phyloP scores from a whole-genome alignment of 1,140 invertebrate species.

The Venturia canescens region DNA sequence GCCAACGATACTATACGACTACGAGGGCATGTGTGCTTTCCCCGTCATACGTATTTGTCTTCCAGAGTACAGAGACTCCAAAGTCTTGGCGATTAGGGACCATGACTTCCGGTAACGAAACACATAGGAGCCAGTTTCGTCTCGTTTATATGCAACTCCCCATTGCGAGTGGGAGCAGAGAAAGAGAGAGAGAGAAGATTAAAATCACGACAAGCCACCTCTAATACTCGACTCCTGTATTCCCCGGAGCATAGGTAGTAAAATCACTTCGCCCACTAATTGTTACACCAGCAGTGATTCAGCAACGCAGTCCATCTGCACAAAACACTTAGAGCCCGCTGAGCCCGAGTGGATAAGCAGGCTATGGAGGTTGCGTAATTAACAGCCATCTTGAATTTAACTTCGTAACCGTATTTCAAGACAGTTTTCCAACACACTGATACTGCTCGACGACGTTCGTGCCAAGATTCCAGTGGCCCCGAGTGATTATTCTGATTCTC shows the following conservation, averaged over 20 bases:
- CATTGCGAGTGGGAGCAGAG: background rate
- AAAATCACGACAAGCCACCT: background rate
- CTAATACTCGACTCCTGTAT: background rate
- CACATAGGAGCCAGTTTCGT: slow-evolving; percentile 11
- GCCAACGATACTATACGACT: slow-evolving; percentile 24
- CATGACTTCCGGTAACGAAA: slow-evolving; percentile 36
- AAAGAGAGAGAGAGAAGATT: background rate
- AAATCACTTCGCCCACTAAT: slow-evolving; percentile 29
- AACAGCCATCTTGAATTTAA: slow-evolving; percentile 11
- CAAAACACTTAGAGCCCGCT: background rate
- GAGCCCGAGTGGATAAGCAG: background rate
- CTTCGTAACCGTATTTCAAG: slow-evolving; percentile 5
- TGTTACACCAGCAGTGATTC: slow-evolving; percentile 10
- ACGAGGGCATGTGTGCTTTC: background rate
- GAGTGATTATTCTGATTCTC: background rate
- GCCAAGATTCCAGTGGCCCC: background rate
- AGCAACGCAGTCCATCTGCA: slow-evolving; percentile 1
- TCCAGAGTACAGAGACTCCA: background rate
- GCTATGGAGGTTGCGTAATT: background rate
- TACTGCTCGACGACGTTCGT: background rate
- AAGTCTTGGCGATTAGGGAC: slow-evolving; percentile 35
- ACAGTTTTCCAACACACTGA: background rate
- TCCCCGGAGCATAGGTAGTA: background rate
- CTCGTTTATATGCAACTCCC: slow-evolving; percentile 4
- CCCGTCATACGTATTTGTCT: slow-evolving; percentile 18